Base-by-base conservation (phyloP, 2,888 invertebrate species). In the Phoronis australis region DNA sequence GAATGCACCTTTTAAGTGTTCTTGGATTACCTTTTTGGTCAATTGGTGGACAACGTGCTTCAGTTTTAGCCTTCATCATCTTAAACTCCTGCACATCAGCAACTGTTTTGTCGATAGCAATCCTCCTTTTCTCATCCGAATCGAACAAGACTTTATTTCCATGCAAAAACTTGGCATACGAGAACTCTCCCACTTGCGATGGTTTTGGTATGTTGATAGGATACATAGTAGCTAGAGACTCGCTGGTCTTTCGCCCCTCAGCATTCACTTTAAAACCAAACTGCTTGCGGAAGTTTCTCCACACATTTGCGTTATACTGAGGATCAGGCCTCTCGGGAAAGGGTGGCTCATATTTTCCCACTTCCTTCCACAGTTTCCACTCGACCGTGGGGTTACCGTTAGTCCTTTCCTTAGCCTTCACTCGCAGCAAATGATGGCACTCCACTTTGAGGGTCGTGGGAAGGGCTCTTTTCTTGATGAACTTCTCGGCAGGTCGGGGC, bases 131-230 rank as follows among this genome's bases (percentile, higher is more conserved):
- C 47, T 64, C 65, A n/a, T n/a, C n/a, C n/a, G 63, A 63, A 60
- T 68, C 65, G 50, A 62, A 55, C 47, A 75, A 71, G 38, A 75
- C 48, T 35, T 61, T 62, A 37, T 69, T 69, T 50, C 75, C 73
- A 40, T 55, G 48, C 4, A 74, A 59, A 56, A 68, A 76, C 54
- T 69, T 69, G 26, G 66, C 66, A 59, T 71, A 73, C 6, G 39
- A 15, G 43, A 55, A 55, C 4, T 52, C 46, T 2, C 61, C 58
- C 20, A 66, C 44, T 37, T 63, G 59, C 12, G 74, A 74, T 3
- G 76, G 73, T 18, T 68, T 50, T 18, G 76, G 75, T 39, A 76
- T 68, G 50, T 73, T 73, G 4, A 76, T 45, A 0, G 76, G 76
- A 52, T 75, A 75, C 66, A 73, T 66, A 2, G 69, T 54, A 3